Evolutionary conservation across 2,888 invertebrate species (phyloP).

Genomic region (Tenthredo mesomela): DNA sequence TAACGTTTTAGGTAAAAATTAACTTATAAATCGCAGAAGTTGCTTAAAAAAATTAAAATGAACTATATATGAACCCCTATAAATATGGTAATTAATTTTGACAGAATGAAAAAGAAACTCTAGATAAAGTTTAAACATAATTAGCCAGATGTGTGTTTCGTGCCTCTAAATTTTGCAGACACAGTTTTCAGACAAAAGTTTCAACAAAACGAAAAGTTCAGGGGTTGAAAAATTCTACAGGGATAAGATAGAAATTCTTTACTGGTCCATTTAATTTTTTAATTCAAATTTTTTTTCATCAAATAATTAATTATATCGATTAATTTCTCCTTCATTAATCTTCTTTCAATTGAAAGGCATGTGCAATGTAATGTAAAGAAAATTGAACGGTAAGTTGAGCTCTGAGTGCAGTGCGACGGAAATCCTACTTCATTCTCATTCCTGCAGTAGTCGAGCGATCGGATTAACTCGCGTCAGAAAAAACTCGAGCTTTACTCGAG

Average conservation of each 20-base stretch:
- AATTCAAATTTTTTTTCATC: background rate
- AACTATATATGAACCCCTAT: background rate
- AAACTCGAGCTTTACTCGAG: conserved; percentile 38
- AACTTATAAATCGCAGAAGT: conserved; percentile 1
- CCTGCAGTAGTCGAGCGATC: conserved; percentile 1
- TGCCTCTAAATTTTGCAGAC: background rate
- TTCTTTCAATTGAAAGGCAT: background rate
- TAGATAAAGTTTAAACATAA: background rate
- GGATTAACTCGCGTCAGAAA: conserved; percentile 33
- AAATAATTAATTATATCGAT: background rate
- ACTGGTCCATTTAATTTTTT: background rate
- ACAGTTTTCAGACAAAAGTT: too few relatives aligned
- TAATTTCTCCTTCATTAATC: background rate
- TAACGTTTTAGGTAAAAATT: background rate
- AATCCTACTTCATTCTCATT: conserved; percentile 16
- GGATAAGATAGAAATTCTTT: background rate
- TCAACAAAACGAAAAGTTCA: too few relatives aligned
- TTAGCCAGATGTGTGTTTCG: background rate
- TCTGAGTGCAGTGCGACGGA: background rate
- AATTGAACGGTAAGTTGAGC: background rate
- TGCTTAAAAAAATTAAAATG: background rate
- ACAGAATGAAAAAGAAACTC: background rate
- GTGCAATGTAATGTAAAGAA: background rate
- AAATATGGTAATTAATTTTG: background rate
- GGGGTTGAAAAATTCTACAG: too few relatives aligned